These are phyloP conservation scores for Ailurus styani DNA, from an alignment of 2,113 vertebrate species.

Conservation along the genomic window DNA sequence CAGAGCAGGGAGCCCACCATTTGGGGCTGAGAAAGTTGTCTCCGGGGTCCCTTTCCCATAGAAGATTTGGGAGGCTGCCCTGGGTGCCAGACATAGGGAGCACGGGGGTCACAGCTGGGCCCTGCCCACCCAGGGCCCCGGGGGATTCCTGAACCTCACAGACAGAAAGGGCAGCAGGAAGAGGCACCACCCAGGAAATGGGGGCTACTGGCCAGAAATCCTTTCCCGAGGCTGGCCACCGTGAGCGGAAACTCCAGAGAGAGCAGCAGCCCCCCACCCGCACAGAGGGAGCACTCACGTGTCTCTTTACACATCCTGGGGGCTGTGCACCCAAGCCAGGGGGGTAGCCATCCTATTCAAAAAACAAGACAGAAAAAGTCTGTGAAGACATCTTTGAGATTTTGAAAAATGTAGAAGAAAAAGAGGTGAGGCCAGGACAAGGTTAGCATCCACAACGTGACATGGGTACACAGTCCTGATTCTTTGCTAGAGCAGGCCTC, in stretches of 20 bases:
- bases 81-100: neutral
- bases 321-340: neutral
- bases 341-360: no score
- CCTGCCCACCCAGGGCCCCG: neutral
- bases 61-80: neutral
- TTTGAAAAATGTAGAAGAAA: neutral
- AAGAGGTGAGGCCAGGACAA: neutral
- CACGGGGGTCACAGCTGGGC: neutral
- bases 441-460: accelerated
- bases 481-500: neutral
- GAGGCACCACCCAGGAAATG: accelerated
- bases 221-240: no score
- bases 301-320: accelerated
- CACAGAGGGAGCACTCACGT: neutral
- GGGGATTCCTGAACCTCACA: neutral
- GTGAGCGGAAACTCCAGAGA: neutral
- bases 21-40: neutral
- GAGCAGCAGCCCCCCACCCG: neutral
- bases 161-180: neutral
- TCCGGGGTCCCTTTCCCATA: neutral
- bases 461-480: accelerated
- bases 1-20: neutral
- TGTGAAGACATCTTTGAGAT: no score
- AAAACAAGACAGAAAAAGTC: neutral
- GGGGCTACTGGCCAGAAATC: neutral